These are phyloP conservation scores for Papilio protenor DNA, from an alignment of 2,888 invertebrate species.

Conservation along the genomic window DNA sequence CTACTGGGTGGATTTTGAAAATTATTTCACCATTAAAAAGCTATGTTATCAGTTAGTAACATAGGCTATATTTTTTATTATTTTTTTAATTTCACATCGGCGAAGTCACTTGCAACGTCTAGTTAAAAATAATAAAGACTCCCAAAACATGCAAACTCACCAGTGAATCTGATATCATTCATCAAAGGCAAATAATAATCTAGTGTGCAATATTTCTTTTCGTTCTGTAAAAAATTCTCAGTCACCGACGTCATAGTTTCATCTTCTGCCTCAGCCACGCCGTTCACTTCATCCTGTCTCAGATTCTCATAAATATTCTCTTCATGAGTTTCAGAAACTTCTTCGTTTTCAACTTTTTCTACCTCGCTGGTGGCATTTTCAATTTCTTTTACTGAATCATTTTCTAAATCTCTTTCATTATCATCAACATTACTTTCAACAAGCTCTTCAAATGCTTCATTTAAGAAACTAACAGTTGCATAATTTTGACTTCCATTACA, in stretches of 20 bases:
- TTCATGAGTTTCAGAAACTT: slow-evolving; percentile 46
- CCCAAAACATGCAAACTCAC: slow-evolving; percentile 55
- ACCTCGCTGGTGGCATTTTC: slow-evolving; percentile 38
- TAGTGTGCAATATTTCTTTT: slow-evolving; percentile 77
- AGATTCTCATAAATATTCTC: slow-evolving; percentile 41
- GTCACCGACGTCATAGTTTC: slow-evolving; percentile 64
- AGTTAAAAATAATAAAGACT: not conserved
- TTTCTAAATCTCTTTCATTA: slow-evolving; percentile 64
- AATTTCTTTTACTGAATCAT: slow-evolving; percentile 51
- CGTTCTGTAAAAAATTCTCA: slow-evolving; percentile 77
- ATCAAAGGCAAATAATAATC: slow-evolving; percentile 71
- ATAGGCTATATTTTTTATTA: no score
- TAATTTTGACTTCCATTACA: slow-evolving; percentile 69
- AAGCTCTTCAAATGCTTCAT: slow-evolving; percentile 75
- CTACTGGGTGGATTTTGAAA: no score
- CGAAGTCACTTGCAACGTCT: no score
- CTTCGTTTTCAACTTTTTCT: slow-evolving; percentile 50
- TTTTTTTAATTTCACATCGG: no score
- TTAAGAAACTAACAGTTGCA: slow-evolving; percentile 74
- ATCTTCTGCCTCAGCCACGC: slow-evolving; percentile 49
- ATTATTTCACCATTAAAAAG: no score
- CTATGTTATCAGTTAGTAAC: no score
- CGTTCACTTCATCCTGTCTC: slow-evolving; percentile 47
- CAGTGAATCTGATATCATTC: slow-evolving; percentile 79
- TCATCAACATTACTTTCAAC: slow-evolving; percentile 79